Percentiles rank a stretch among this genome's conserved stretches.
phyloP scores from a whole-genome alignment of 2,888 invertebrate genomes.

The Elysia crispata region DNA sequence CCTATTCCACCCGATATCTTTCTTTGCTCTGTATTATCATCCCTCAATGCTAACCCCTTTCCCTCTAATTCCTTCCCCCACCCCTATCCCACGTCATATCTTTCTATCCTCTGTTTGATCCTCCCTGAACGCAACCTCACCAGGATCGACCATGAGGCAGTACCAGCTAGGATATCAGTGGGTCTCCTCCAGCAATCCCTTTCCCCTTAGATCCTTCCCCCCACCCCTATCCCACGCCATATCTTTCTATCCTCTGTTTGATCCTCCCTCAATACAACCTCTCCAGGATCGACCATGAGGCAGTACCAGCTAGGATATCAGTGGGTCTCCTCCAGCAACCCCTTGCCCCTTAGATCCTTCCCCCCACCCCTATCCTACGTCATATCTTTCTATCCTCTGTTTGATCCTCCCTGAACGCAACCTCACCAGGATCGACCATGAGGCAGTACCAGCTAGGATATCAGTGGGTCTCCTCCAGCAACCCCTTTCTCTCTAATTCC shows the following conservation, averaged over 20 bases:
- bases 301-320: constrained; percentile 54
- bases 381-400: neutral
- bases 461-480: constrained; percentile 56
- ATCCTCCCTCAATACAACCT: constrained; percentile 54
- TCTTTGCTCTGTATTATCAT: no score
- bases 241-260: no score
- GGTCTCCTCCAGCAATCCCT: constrained; percentile 58
- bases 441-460: constrained; percentile 61
- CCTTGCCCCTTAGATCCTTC: neutral
- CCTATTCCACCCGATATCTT: no score
- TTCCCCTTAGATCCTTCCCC: neutral
- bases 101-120: neutral
- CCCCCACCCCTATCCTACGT: neutral
- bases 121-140: neutral
- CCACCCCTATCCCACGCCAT: no score
- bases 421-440: constrained; percentile 53
- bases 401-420: neutral
- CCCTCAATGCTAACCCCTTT: neutral
- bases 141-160: constrained; percentile 59
- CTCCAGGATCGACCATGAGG: constrained; percentile 60
- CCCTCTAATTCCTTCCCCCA: neutral
- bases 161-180: constrained; percentile 61
- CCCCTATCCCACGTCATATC: neutral
- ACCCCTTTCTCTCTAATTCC: neutral
- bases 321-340: constrained; percentile 6